phyloP scores from a whole-genome alignment of 2,113 vertebrate species.

The Columbina picui region DNA sequence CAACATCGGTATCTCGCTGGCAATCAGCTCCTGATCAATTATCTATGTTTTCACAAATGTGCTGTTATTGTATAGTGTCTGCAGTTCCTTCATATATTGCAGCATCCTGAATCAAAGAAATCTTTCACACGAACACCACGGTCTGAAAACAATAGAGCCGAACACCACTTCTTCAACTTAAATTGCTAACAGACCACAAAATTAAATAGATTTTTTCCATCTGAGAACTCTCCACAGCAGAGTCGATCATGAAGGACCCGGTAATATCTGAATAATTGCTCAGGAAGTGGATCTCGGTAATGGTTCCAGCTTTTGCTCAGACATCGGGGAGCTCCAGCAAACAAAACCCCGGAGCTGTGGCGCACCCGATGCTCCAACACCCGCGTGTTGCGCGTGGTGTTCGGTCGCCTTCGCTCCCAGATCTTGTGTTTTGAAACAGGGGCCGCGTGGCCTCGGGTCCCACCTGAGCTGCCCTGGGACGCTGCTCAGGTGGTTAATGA shows the following conservation, averaged over 20 bases:
- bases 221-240: background rate
- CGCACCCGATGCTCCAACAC: fast-evolving
- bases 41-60: background rate
- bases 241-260: background rate
- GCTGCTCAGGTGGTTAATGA: fast-evolving
- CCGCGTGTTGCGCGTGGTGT: fast-evolving
- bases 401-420: fast-evolving
- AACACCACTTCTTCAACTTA: slow-evolving; percentile 11
- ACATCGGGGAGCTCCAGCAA: background rate
- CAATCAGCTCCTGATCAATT: slow-evolving; percentile 5
- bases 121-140: slow-evolving; percentile 2
- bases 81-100: background rate
- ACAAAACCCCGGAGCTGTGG: background rate
- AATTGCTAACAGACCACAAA: slow-evolving; percentile 56
- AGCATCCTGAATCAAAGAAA: background rate
- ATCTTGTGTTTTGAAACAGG: too few species aligned
- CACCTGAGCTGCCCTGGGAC: background rate
- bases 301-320: background rate
- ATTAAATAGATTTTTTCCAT: slow-evolving; percentile 43
- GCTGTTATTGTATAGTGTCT: background rate
- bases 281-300: background rate
- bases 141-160: slow-evolving; percentile 45
- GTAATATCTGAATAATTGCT: background rate
- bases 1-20: background rate
- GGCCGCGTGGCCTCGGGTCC: fast-evolving